Conservation (phyloP, 1,140 invertebrate genomes). For the Argopecten irradians region DNA sequence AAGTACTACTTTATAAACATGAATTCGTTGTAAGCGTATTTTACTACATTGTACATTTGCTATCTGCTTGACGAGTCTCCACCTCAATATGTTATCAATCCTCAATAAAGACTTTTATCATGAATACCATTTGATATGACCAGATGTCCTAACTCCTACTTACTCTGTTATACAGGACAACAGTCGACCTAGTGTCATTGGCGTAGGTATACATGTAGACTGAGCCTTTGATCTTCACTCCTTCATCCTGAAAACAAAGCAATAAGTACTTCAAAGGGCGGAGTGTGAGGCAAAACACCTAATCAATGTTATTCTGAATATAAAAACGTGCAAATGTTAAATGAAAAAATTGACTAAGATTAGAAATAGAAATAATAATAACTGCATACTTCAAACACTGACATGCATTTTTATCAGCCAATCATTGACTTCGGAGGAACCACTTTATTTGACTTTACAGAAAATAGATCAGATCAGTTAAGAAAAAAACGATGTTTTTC, state of each 20-base stretch:
- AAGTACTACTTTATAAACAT: no score
- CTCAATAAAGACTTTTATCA: neutral
- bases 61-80: neutral
- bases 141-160: slow-evolving; percentile 19
- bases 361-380: neutral
- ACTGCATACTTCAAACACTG: neutral
- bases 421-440: neutral
- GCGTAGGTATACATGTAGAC: slow-evolving; percentile 68
- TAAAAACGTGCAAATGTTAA: neutral
- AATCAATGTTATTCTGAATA: neutral
- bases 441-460: neutral
- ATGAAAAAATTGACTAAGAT: neutral
- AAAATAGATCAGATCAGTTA: neutral
- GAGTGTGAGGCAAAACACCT: no score
- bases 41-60: no score
- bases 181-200: slow-evolving; percentile 61
- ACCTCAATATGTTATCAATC: neutral
- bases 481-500: neutral
- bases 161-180: slow-evolving; percentile 73
- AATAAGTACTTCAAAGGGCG: neutral
- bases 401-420: neutral
- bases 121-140: neutral
- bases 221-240: slow-evolving; percentile 62
- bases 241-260: slow-evolving; percentile 63
- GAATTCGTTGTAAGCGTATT: no score